Evolutionary conservation across 2,888 invertebrate species (phyloP), one percentile per base, ranked within the genome.

Genomic region (Orchesellides sinensis): DNA sequence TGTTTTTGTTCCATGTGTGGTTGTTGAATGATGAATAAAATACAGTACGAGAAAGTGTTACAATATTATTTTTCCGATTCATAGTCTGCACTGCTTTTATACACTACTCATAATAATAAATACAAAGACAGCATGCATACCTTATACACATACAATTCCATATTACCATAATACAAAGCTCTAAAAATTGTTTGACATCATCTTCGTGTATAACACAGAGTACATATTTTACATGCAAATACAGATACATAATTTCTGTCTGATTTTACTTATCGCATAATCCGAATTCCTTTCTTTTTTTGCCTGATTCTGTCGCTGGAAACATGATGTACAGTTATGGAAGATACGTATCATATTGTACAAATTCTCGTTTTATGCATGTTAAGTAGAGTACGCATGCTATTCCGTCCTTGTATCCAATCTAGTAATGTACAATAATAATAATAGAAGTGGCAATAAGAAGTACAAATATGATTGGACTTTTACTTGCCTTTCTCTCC

Each of bases 281-380:
- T 21, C 32, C 40, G 14, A 54, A 52, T 59, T 27, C 17, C 25
- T 56, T n/a, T 25, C 40, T 21, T 40, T 63, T 8, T n/a, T n/a
- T n/a, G n/a, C n/a, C n/a, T n/a, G n/a, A n/a, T n/a, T n/a, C n/a
- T n/a, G n/a, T n/a, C n/a, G n/a, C 29, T 47, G 66, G 47, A 66
- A 45, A 29, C 19, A 23, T 27, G 23, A 65, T 35, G 65, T 14
- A 49, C 5, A 25, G 25, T 14, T 27, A 14, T 59, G 29, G 17
- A 65, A 49, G 49, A 66, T 49, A 49, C 66, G 66, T 66, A 66
- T 66, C 66, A 66, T 66, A 66, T 66, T 66, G 66, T 47, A 66
- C 66, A 47, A 66, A 66, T 49, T 61, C 25, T 27, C 21, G n/a
- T 35, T 40, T 35, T 59, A 40, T 63, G 63, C 63, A 59, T 35